Evolutionary conservation across 92 coral and sea anemone species (phyloP), one percentile per base, ranked within the genome.

Genomic region (Epizoanthus fatuus): DNA sequence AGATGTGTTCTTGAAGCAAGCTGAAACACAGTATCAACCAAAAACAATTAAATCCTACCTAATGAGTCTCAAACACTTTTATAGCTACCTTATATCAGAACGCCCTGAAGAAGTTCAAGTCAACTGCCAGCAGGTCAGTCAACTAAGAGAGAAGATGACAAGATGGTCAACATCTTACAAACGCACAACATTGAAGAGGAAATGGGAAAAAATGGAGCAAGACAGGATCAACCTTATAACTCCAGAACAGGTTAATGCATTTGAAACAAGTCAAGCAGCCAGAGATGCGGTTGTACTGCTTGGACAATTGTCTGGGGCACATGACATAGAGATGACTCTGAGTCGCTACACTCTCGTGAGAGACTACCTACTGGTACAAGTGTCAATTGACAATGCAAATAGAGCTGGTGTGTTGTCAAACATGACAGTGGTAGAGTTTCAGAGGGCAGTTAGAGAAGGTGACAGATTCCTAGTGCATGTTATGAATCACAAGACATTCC

Each of bases 201-300:
- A 87, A 20, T 89, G 93, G 95, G 83, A 89, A 58, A 92, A 92
- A 57, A 85, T 92, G 87, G 92, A 86, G 59, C 88, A 88, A 45
- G 93, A 89, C 65, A 17, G 69, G 13, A 25, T 32, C 16, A 44
- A 80, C 20, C 37, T 86, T 20, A 81, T 89, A 44, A 54, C 88
- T 13, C 87, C 91, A n/a, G 81, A 79, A 15, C 63, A 77, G 45
- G 86, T 89, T 47, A 38, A 32, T 4, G 57, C 69, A 15, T 89
- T 92, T 69, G 89, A 89, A 63, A 74, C 44, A 85, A 85, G 93
- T 70, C 62, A 75, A 69, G 93, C 88, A n/a, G 85, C 79, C 1
- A 51, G 93, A 68, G n/a, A n/a, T n/a, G n/a, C n/a, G n/a, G n/a
- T n/a, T n/a, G n/a, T n/a, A n/a, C n/a, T n/a, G 74, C 54, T 89